These are phyloP conservation scores for Dendronephthya gigantea DNA, from an alignment of 64 coral and sea anemone species.

Conservation along the genomic window DNA sequence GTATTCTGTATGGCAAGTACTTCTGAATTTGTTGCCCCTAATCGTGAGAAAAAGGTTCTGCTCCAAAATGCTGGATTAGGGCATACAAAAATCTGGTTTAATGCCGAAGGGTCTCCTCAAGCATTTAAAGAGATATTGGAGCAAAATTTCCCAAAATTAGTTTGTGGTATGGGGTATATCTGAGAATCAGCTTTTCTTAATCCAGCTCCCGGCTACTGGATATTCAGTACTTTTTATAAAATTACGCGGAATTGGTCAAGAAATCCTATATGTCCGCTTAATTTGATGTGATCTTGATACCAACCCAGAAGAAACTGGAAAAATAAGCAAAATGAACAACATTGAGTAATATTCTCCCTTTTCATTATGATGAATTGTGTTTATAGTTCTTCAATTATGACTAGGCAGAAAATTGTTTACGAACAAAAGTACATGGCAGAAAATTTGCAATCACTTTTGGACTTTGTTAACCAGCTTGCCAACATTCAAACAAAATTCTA, in stretches of 20 bases:
- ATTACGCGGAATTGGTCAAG: not conserved
- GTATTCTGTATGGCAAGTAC: not conserved
- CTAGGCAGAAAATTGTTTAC: not conserved
- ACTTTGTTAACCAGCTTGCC: not conserved
- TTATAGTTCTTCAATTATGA: too few relatives aligned
- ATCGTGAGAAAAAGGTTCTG: not conserved
- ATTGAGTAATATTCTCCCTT: not conserved
- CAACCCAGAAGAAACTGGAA: not conserved
- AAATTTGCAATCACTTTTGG: not conserved
- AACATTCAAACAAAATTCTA: not conserved
- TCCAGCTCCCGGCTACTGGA: not conserved
- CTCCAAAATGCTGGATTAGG: not conserved
- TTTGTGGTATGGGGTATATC: not conserved
- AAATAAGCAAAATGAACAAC: not conserved
- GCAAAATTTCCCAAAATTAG: not conserved
- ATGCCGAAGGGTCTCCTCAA: not conserved
- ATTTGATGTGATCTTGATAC: constrained; percentile 6
- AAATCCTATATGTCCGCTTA: not conserved
- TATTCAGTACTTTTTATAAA: not conserved
- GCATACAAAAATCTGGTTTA: not conserved
- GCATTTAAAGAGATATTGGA: not conserved
- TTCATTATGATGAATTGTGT: not conserved
- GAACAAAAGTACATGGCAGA: not conserved
- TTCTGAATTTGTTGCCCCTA: not conserved
- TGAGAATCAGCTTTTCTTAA: not conserved